Evolutionary conservation across 1,140 invertebrate genomes (phyloP).

Genomic region (Physella acuta): DNA sequence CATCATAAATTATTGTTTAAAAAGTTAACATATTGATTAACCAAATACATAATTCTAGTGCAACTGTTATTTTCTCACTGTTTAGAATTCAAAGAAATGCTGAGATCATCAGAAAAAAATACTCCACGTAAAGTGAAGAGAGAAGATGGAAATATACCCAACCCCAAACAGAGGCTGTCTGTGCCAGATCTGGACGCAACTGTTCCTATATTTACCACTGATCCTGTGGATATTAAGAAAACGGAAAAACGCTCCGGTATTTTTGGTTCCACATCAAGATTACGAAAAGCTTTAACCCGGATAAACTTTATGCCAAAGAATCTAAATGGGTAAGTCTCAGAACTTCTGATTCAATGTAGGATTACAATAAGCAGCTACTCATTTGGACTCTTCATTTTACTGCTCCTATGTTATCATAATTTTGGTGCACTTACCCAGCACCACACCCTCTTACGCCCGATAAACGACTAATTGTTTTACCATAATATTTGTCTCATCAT

Average conservation of each 20-base stretch:
- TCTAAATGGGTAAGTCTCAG: constrained; percentile 23
- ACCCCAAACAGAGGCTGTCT: constrained; percentile 58
- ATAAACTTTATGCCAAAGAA: constrained; percentile 87
- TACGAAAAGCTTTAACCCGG: constrained; percentile 87
- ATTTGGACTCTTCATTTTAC: too few relatives aligned
- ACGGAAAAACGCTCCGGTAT: constrained; percentile 64
- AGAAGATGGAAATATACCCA: constrained; percentile 57
- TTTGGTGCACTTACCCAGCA: too few relatives aligned
- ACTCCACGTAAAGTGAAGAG: constrained; percentile 43
- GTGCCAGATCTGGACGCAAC: constrained; percentile 51
- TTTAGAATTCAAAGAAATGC: constrained; percentile 78
- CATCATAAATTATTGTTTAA: too few relatives aligned
- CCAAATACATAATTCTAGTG: not conserved
- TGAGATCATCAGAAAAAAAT: constrained; percentile 79
- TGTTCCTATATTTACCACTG: constrained; percentile 35
- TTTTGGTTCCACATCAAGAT: constrained; percentile 76
- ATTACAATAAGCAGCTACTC: too few relatives aligned
- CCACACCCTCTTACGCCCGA: too few relatives aligned
- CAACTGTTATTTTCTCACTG: constrained; percentile 29
- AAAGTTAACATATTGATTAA: not conserved
- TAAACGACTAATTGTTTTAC: too few relatives aligned
- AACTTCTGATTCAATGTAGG: too few relatives aligned
- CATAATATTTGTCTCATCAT: too few relatives aligned
- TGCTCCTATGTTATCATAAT: too few relatives aligned
- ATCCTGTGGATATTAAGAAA: constrained; percentile 37